phyloP scores from a whole-genome alignment of 2,888 invertebrate species.

The Pachydiplax longipennis region DNA sequence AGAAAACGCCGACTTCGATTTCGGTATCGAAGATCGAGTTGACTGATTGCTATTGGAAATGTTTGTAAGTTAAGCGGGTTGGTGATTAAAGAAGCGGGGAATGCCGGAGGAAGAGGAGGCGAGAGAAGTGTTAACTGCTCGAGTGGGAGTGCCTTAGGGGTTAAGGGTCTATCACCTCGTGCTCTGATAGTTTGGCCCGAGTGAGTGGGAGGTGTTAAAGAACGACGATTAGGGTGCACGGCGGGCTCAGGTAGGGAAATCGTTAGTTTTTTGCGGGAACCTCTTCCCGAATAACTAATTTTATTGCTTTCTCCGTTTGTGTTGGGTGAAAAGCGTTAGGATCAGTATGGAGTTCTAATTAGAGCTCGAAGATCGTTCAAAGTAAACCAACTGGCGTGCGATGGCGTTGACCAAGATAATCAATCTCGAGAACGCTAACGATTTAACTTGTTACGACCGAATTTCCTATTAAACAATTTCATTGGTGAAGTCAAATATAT shows the following conservation, averaged over 20 bases:
- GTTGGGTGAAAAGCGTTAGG: background rate
- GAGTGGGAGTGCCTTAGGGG: background rate
- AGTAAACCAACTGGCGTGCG: background rate
- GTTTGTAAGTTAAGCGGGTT: slow-evolving; percentile 28
- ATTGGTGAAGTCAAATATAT: no score
- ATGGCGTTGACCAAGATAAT: no score
- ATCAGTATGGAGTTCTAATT: background rate
- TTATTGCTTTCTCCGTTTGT: background rate
- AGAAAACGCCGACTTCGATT: slow-evolving; percentile 5
- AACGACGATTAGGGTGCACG: background rate
- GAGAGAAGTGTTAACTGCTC: background rate
- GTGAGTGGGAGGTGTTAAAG: background rate
- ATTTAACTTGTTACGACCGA: no score
- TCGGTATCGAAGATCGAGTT: slow-evolving; percentile 28
- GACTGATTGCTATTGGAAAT: slow-evolving; percentile 8
- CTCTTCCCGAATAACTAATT: background rate
- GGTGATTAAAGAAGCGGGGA: slow-evolving; percentile 15
- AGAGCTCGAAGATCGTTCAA: background rate
- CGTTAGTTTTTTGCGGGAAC: background rate
- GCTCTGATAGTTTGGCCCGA: background rate
- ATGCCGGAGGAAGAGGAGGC: background rate
- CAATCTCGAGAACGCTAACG: background rate
- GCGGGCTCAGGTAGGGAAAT: background rate
- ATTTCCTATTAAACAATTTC: no score
- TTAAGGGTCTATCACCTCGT: background rate